Evolutionary conservation across 2,888 invertebrate genomes (phyloP).

Genomic region (Drosophila mulleri): DNA sequence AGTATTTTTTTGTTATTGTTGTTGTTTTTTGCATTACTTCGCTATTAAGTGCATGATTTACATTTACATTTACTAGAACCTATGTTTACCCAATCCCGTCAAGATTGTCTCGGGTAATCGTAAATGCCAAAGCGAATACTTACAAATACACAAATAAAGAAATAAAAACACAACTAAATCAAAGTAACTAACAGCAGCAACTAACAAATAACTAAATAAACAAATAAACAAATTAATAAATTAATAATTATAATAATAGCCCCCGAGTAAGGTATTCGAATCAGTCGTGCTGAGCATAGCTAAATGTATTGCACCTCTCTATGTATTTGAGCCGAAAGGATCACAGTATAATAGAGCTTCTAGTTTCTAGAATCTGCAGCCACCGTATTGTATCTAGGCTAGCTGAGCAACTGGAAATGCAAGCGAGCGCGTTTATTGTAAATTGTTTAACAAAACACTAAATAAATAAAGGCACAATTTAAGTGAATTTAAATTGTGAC

Average conservation of each 20-base stretch:
- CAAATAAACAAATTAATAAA: conserved; percentile 1
- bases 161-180: background rate
- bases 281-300: conserved; percentile 47
- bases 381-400: conserved; percentile 21
- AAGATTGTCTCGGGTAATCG: conserved; percentile 23
- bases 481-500: conserved; percentile 47
- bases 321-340: conserved; percentile 8
- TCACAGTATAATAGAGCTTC: conserved; percentile 13
- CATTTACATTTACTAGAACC: background rate
- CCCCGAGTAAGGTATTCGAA: conserved; percentile 5
- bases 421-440: conserved; percentile 62
- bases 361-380: conserved; percentile 13
- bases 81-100: conserved; percentile 18
- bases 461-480: conserved; percentile 58
- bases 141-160: background rate
- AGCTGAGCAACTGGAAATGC: conserved; percentile 25
- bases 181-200: conserved; percentile 14
- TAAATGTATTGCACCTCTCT: conserved; percentile 31
- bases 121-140: conserved; percentile 31
- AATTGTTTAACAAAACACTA: conserved; percentile 60
- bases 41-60: conserved; percentile 30
- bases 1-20: background rate
- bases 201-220: conserved; percentile 2
- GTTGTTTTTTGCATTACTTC: conserved; percentile 31
- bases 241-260: background rate